Conservation (phyloP, 2,888 invertebrate genomes). For the Ochlodes sylvanus region DNA sequence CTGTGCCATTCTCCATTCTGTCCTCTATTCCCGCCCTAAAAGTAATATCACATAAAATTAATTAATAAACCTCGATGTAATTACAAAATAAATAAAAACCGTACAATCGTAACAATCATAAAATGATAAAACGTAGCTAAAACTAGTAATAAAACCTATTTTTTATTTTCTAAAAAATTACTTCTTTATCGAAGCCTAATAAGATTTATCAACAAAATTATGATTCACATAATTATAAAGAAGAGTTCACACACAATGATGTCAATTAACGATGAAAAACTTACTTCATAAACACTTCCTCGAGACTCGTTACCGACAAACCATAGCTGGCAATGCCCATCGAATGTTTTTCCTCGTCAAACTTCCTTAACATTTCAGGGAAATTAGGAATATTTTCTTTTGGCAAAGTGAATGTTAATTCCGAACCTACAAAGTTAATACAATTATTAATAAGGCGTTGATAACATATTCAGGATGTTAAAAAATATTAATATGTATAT, state of each 20-base stretch:
- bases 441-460: background rate
- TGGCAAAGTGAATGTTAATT: constrained; percentile 89
- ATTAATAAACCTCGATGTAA: background rate
- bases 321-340: constrained; percentile 92
- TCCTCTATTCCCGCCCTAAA: constrained; percentile 74
- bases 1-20: constrained; percentile 48
- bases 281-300: constrained; percentile 95
- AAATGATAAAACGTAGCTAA: background rate
- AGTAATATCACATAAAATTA: constrained; percentile 33
- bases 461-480: background rate
- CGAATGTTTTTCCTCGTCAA: constrained; percentile 85
- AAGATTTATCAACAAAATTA: no score
- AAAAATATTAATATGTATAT: no score
- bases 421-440: constrained; percentile 81
- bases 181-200: no score
- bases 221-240: no score
- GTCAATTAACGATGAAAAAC: constrained; percentile 41
- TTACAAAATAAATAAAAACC: background rate
- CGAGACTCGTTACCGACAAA: constrained; percentile 94
- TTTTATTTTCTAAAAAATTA: no score
- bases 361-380: constrained; percentile 88
- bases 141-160: background rate
- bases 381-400: constrained; percentile 87
- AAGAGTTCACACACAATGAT: no score
- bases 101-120: background rate